Conservation (phyloP, 1,140 invertebrate species). For the Leptopilina boulardi region DNA sequence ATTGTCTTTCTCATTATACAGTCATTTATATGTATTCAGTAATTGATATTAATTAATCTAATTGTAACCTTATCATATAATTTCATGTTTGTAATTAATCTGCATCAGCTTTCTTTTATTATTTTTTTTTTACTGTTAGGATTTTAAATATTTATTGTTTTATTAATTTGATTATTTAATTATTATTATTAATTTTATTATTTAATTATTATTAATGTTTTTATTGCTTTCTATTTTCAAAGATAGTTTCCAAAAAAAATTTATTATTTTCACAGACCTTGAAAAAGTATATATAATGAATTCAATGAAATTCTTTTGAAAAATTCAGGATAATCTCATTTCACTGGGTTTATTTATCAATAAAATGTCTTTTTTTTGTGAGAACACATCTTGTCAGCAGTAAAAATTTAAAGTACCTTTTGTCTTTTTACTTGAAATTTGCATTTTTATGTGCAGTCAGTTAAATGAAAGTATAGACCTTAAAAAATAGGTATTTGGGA, state of each 20-base stretch:
- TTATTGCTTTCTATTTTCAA: too few species aligned
- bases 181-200: too few species aligned
- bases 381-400: background rate
- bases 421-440: background rate
- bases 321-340: background rate
- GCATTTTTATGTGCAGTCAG: background rate
- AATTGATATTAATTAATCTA: background rate
- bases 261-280: too few species aligned
- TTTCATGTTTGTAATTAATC: too few species aligned
- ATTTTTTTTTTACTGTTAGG: too few species aligned
- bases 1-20: background rate
- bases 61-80: background rate
- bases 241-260: too few species aligned
- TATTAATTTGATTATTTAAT: too few species aligned
- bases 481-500: constrained; percentile 2
- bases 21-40: background rate
- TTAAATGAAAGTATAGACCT: background rate
- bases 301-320: background rate
- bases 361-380: background rate
- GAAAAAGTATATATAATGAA: too few species aligned
- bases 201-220: too few species aligned
- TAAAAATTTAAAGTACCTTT: background rate
- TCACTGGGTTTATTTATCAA: background rate
- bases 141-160: too few species aligned
- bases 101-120: too few species aligned